Conservation (phyloP, 1,140 invertebrate genomes). For the Drosophila sp. region DNA sequence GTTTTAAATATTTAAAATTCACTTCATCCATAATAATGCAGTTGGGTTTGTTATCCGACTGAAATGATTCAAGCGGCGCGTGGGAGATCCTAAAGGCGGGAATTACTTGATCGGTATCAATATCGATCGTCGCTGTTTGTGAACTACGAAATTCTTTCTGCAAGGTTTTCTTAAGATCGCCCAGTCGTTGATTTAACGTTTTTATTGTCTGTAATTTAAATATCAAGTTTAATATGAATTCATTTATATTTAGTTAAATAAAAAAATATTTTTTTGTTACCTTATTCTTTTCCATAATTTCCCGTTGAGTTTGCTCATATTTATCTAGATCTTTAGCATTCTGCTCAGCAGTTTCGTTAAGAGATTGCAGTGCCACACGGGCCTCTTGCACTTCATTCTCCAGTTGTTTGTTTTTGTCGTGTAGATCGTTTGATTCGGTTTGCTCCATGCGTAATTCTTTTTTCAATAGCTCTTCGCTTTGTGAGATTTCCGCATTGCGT, state of each 20-base stretch:
- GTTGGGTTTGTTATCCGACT: conserved; percentile 59
- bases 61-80: conserved; percentile 38
- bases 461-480: conserved; percentile 90
- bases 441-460: conserved; percentile 88
- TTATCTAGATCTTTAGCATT: conserved; percentile 87
- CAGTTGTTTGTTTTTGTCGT: conserved; percentile 86
- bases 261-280: conserved; percentile 18
- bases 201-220: conserved; percentile 88
- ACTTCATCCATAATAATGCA: conserved; percentile 86
- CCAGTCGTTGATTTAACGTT: conserved; percentile 92
- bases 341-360: conserved; percentile 85
- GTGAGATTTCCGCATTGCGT: conserved; percentile 93
- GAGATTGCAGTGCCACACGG: conserved; percentile 85
- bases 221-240: background rate
- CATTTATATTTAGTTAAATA: background rate
- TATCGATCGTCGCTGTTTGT: conserved; percentile 57
- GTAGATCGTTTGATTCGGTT: conserved; percentile 72
- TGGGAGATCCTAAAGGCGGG: conserved; percentile 51
- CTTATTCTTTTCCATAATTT: conserved; percentile 92
- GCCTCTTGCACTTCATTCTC: conserved; percentile 83
- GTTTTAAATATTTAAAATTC: conserved; percentile 92
- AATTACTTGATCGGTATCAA: conserved; percentile 53
- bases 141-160: conserved; percentile 91
- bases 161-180: conserved; percentile 95
- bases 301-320: conserved; percentile 89